Percentiles rank a stretch among this genome's conserved stretches.
These are phyloP conservation scores for Hozukius guyotensis DNA, from an alignment of 2,797 vertebrate genomes.

Conservation along the genomic window DNA sequence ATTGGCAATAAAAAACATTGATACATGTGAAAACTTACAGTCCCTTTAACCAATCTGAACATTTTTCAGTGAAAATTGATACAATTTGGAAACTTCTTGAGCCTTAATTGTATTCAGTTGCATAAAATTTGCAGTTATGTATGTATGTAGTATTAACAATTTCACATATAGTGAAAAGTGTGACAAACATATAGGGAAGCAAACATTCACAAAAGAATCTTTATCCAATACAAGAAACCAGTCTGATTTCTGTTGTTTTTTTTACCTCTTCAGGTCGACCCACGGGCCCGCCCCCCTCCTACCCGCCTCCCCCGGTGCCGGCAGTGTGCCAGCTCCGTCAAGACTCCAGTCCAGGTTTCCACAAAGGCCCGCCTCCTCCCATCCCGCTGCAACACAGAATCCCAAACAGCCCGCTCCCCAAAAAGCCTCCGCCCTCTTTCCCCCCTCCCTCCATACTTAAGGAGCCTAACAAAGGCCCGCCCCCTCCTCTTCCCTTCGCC, in stretches of 20 bases:
- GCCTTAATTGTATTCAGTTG: no score
- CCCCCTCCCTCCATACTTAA: slow-evolving; percentile 45
- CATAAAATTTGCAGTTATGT: background rate
- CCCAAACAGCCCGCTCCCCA: slow-evolving; percentile 21
- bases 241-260: background rate
- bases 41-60: no score
- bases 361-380: slow-evolving; percentile 61
- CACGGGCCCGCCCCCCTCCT: slow-evolving; percentile 86
- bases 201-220: background rate
- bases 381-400: slow-evolving; percentile 28
- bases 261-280: slow-evolving; percentile 63
- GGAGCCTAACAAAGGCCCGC: slow-evolving; percentile 60
- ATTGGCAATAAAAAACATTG: no score
- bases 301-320: slow-evolving; percentile 92
- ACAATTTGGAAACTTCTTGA: background rate
- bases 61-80: background rate
- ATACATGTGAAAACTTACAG: no score
- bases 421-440: slow-evolving; percentile 50
- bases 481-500: slow-evolving; percentile 61
- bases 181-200: background rate
- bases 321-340: slow-evolving; percentile 34
- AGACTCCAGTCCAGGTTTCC: slow-evolving; percentile 51
- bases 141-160: background rate
- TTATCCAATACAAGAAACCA: background rate
- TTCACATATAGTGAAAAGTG: background rate